phyloP scores from a whole-genome alignment of 2,888 invertebrate genomes.

The Cantharis lateralis region DNA sequence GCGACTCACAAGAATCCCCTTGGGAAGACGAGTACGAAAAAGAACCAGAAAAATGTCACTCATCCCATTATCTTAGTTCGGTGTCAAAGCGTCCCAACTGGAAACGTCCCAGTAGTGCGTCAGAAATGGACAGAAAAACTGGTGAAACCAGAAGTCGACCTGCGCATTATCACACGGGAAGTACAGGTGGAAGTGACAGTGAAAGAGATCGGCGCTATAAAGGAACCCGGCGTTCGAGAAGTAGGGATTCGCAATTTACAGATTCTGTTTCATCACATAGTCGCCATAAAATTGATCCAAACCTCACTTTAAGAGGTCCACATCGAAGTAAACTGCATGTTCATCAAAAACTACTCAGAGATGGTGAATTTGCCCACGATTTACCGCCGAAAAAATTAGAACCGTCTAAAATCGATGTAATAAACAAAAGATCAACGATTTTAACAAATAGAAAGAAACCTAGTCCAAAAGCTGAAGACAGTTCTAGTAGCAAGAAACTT shows the following conservation, averaged over 20 bases:
- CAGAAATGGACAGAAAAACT: constrained; percentile 60
- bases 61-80: constrained; percentile 49
- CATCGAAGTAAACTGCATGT: constrained; percentile 45
- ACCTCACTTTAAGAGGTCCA: constrained; percentile 44
- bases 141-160: constrained; percentile 52
- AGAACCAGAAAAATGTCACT: constrained; percentile 46
- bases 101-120: constrained; percentile 64
- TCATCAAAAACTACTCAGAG: constrained; percentile 54
- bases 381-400: constrained; percentile 36
- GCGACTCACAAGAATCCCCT: constrained; percentile 58
- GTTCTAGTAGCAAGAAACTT: constrained; percentile 54
- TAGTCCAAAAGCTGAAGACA: constrained; percentile 46
- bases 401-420: constrained; percentile 37
- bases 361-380: constrained; percentile 63
- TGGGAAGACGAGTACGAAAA: constrained; percentile 65
- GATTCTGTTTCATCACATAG: constrained; percentile 46
- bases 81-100: constrained; percentile 48
- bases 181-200: constrained; percentile 59
- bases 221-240: constrained; percentile 56
- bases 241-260: constrained; percentile 53
- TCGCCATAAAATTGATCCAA: constrained; percentile 49
- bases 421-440: constrained; percentile 45
- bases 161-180: constrained; percentile 34
- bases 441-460: constrained; percentile 46
- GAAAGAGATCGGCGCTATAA: constrained; percentile 63